Conservation (phyloP, 2,888 invertebrate species). For the Perizoma affinitatum region DNA sequence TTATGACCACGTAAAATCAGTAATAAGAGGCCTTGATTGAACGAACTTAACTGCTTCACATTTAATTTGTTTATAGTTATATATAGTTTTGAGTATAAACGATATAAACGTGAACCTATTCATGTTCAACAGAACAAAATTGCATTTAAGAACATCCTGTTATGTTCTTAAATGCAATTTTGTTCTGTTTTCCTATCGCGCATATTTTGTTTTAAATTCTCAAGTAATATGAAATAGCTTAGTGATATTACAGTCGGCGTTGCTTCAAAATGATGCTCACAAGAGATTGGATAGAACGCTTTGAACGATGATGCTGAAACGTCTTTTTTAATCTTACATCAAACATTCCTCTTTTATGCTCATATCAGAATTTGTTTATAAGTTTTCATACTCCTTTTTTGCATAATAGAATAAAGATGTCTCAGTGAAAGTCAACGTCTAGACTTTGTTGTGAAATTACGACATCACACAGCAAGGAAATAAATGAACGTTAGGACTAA, state of each 20-base stretch:
- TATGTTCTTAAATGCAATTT: neutral
- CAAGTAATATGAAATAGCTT: constrained; percentile 16
- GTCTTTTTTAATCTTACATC: constrained; percentile 38
- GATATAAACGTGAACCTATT: no score
- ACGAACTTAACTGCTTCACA: no score
- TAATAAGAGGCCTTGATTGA: no score
- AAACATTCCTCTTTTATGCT: constrained; percentile 20
- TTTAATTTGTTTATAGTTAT: no score
- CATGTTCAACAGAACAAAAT: neutral
- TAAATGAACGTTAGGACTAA: no score
- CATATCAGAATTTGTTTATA: constrained; percentile 32
- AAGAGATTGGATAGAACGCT: constrained; percentile 33
- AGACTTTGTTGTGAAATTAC: no score
- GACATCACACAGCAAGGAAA: no score
- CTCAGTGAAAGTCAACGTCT: neutral
- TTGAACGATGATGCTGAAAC: constrained; percentile 35
- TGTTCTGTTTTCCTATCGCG: neutral
- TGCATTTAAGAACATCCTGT: no score
- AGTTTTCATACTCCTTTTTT: constrained; percentile 15
- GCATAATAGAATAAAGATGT: neutral
- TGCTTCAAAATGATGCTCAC: constrained; percentile 29
- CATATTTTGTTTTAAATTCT: constrained; percentile 18
- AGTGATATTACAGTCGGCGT: constrained; percentile 31
- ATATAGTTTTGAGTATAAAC: no score
- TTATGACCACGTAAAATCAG: no score